A percentile compares a stretch with the other conserved stretches of the same genome.
Conservation (phyloP, 2,113 vertebrate species). For the Callithrix jacchus region DNA sequence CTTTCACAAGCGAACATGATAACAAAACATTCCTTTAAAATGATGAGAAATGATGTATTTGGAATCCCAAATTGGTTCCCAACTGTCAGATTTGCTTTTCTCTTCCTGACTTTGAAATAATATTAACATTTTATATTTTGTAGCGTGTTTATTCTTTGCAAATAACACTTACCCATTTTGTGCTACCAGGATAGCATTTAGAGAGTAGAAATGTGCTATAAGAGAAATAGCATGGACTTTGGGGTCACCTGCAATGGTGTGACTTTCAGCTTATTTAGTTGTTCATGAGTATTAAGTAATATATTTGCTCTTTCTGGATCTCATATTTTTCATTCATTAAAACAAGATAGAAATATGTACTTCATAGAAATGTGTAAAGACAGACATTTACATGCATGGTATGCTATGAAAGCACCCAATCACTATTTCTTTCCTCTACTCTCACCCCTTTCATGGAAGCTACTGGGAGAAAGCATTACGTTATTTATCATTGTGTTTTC, state of each 20-base stretch:
- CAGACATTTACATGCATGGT: background rate
- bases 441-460: background rate
- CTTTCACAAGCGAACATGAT: background rate
- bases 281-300: background rate
- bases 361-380: background rate
- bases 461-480: background rate
- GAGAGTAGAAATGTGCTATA: background rate
- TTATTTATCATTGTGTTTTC: background rate
- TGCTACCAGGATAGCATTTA: background rate
- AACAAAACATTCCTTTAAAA: background rate
- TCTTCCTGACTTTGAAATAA: slow-evolving; percentile 6
- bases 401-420: background rate
- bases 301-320: background rate
- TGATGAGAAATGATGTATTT: background rate
- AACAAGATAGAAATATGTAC: background rate
- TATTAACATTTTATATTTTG: background rate
- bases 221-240: background rate
- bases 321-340: background rate
- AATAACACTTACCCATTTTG: background rate
- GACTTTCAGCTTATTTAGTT: background rate
- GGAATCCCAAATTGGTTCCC: background rate
- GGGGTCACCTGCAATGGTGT: accelerated
- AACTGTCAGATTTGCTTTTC: background rate
- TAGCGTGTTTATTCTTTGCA: background rate
- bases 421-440: background rate